A percentile compares a stretch with the other conserved stretches of the same genome.
Conservation (phyloP, 2,797 vertebrate species). For the Chaetodon trifasciatus region DNA sequence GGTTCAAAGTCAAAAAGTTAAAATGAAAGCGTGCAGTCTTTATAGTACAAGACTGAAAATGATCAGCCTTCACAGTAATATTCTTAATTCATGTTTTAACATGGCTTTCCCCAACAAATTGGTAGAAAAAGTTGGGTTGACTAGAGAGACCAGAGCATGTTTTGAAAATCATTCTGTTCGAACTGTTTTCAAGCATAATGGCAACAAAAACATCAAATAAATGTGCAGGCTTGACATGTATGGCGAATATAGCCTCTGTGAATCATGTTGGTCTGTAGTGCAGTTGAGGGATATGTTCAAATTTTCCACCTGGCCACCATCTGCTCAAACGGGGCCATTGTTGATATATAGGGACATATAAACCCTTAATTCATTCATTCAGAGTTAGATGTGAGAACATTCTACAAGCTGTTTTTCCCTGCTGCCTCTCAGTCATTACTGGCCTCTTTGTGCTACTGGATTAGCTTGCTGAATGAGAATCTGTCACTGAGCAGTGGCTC, state of each 20-base stretch:
- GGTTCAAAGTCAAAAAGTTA: not conserved
- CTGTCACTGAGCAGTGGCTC: too few relatives aligned
- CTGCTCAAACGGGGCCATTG: too few relatives aligned
- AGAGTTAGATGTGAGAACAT: too few relatives aligned
- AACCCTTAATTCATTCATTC: too few relatives aligned
- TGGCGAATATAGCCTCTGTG: not conserved
- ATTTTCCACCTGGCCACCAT: too few relatives aligned
- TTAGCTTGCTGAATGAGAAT: too few relatives aligned
- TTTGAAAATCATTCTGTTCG: not conserved
- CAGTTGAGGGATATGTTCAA: too few relatives aligned
- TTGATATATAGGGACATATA: too few relatives aligned
- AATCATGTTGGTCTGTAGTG: too few relatives aligned
- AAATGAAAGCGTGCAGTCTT: not conserved
- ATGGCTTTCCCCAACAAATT: not conserved
- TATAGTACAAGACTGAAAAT: not conserved
- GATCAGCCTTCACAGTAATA: not conserved
- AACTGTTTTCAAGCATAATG: not conserved
- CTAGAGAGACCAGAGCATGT: not conserved
- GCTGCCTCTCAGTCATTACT: too few relatives aligned
- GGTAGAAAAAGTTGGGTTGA: not conserved
- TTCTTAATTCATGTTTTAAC: not conserved
- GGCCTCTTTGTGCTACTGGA: too few relatives aligned
- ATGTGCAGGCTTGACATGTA: not conserved
- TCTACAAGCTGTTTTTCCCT: too few relatives aligned
- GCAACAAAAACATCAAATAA: not conserved